Evolutionary conservation across 2,113 vertebrate species (phyloP).

Genomic region (Melanerpes formicivorus): DNA sequence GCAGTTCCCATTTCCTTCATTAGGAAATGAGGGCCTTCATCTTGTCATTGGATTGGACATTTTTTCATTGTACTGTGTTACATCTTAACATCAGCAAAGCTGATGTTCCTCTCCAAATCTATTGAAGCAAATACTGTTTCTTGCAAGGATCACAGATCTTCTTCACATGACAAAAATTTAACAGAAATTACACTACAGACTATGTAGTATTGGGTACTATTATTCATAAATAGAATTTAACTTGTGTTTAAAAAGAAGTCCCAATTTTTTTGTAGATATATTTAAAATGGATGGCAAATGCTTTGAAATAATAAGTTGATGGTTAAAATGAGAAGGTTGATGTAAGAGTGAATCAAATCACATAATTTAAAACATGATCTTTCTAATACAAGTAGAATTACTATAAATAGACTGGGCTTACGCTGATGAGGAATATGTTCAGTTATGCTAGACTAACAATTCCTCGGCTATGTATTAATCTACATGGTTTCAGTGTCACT

Average conservation of each 20-base stretch:
- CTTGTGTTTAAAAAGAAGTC: background rate
- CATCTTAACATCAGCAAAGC: background rate
- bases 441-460: constrained; percentile 52
- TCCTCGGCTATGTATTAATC: constrained; percentile 24
- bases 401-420: constrained; percentile 61
- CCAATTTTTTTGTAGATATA: constrained; percentile 26
- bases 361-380: constrained; percentile 49
- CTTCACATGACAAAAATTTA: background rate
- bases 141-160: background rate
- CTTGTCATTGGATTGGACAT: background rate
- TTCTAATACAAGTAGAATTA: constrained; percentile 27
- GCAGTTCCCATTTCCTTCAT: background rate
- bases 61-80: background rate
- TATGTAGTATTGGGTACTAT: background rate
- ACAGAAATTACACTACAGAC: background rate
- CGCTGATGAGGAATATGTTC: constrained; percentile 11
- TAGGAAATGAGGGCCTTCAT: background rate
- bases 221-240: constrained; percentile 17
- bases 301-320: constrained; percentile 55
- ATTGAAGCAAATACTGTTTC: background rate
- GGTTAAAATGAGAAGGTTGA: constrained; percentile 52
- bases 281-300: constrained; percentile 22
- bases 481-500: constrained; percentile 57
- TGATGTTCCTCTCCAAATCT: background rate
- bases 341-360: constrained; percentile 51